phyloP scores from a whole-genome alignment of 1,140 invertebrate species.

The Brachionus angularis region DNA sequence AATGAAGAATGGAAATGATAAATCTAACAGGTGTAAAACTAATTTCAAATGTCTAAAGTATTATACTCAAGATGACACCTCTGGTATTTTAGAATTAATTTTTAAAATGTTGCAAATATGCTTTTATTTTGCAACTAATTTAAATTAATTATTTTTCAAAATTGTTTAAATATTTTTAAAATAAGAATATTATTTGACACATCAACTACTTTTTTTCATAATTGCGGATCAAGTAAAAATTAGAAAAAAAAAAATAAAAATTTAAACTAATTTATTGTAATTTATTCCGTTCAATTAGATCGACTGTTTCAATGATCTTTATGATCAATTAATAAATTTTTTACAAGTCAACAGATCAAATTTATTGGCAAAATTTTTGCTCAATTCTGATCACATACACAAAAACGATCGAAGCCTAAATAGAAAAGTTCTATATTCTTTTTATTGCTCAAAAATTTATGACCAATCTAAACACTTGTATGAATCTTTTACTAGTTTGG shows the following conservation, averaged over 20 bases:
- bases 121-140: not conserved
- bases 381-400: not conserved
- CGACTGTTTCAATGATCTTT: not conserved
- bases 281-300: not conserved
- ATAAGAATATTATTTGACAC: constrained; percentile 10
- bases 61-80: not conserved
- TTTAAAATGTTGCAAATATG: not conserved
- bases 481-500: not conserved
- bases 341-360: not conserved
- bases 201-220: constrained; percentile 40
- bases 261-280: not conserved
- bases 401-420: not conserved
- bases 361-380: not conserved
- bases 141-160: no score
- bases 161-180: no score
- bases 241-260: no score
- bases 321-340: not conserved
- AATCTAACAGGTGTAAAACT: not conserved
- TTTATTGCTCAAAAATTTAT: constrained; percentile 14
- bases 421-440: not conserved
- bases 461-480: not conserved
- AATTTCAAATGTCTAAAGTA: not conserved
- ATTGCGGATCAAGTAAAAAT: no score
- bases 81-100: not conserved
- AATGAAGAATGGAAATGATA: not conserved